Base-by-base conservation (phyloP, 2,113 vertebrate genomes). In the Felis catus region DNA sequence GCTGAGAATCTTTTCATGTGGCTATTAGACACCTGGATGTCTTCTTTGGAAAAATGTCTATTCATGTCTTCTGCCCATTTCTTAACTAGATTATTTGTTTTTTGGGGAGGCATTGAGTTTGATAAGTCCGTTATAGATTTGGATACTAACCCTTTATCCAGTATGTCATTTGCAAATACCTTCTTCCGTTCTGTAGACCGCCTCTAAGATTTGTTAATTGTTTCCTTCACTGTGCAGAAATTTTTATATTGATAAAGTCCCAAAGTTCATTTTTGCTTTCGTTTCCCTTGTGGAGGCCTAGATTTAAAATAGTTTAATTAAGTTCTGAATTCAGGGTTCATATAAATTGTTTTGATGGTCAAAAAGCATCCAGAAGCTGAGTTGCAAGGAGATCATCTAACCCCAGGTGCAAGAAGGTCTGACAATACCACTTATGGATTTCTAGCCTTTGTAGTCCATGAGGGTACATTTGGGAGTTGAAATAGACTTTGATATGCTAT, bases 401-500 rank as follows among this genome's bases (percentile, higher is more conserved):
- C 0, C 3, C 0, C n/a, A n/a, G 5, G 45, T 45, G 10, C 25
- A 95, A 70, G 3, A 74, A 61, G 4, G 0, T 70, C 3, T 76
- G 21, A 33, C 0, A 70, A 5, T 4, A 0, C 0, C 48, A 23
- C 7, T 78, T 78, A 33, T 39, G 6, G 12, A 51, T 65, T 45
- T 48, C 19, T 39, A 33, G 15, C 0, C 3, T 14, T 55, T n/a
- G 1, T 8, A n/a, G 9, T 25, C 48, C 0, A 51, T 33, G 41
- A 39, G 2, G 0, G 10, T 12, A 51, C 8, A 4, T 79, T 63
- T 63, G 6, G 7, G 65, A 33, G 18, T 3, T 41, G 15, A 94
- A 71, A 11, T 3, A 65, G 3, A n/a, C 12, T 63, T 82, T 55
- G 5, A 0, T 23, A 0, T 84, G 12, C 1, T 5, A 0, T 51